Percentiles rank a stretch among this genome's conserved stretches.
Conservation (phyloP, 2,797 vertebrate genomes). For the Sorex maritimensis region DNA sequence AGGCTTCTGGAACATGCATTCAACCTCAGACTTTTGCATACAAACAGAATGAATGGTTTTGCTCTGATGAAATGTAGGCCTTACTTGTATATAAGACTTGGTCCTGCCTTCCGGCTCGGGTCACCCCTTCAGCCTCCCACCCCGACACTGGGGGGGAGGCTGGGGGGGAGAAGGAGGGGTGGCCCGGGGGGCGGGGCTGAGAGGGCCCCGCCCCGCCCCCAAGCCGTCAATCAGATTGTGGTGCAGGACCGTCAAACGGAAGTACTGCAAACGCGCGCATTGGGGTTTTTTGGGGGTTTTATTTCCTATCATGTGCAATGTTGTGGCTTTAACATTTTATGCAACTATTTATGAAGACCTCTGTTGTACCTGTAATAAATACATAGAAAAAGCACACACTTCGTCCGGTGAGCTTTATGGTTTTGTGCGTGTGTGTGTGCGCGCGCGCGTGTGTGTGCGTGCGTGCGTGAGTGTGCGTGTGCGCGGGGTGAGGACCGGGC, state of each 20-base stretch:
- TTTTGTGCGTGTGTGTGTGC: constrained; percentile 90
- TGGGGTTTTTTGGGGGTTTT: constrained; percentile 93
- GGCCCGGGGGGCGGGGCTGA: constrained; percentile 81
- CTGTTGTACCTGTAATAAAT: constrained; percentile 99
- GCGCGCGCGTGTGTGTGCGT: background rate
- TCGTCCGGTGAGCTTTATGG: constrained; percentile 96
- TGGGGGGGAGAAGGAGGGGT: constrained; percentile 83
- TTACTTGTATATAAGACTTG: constrained; percentile 98
- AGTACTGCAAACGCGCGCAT: constrained; percentile 98
- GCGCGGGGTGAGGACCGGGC: constrained; percentile 71
- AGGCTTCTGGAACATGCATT: constrained; percentile 92
- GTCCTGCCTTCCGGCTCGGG: constrained; percentile 92
- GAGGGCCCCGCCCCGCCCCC: background rate
- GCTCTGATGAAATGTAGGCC: constrained; percentile 98
- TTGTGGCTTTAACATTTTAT: constrained; percentile 99
- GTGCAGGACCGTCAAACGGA: constrained; percentile 93
- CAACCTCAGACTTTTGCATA: constrained; percentile 94
- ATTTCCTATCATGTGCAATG: constrained; percentile 99
- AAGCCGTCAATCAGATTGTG: constrained; percentile 88
- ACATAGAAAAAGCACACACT: constrained; percentile 97
- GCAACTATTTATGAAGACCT: constrained; percentile 99
- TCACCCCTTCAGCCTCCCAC: constrained; percentile 71
- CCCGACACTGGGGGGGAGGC: constrained; percentile 74
- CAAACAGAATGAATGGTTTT: constrained; percentile 95
- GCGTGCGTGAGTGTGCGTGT: constrained; percentile 92